phyloP scores from a whole-genome alignment of 1,140 invertebrate species.

The Neotoxoptera formosana region DNA sequence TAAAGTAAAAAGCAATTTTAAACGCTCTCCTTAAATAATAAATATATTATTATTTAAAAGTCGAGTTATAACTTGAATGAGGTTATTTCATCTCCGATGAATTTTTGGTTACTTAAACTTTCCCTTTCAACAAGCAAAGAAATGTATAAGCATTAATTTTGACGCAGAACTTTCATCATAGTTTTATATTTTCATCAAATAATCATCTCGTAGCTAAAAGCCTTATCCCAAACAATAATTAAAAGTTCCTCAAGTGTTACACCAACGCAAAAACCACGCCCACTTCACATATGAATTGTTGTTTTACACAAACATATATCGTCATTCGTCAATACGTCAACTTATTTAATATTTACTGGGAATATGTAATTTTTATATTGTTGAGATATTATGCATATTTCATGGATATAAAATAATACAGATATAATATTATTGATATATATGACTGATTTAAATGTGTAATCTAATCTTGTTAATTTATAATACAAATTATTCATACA shows the following conservation, averaged over 20 bases:
- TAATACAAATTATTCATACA: no score
- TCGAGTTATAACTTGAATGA: neutral
- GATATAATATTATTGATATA: neutral
- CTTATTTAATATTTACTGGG: neutral
- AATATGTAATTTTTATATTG: neutral
- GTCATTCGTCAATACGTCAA: neutral
- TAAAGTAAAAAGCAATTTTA: slow-evolving; percentile 6
- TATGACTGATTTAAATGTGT: neutral
- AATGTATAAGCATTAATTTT: neutral
- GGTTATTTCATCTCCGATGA: neutral
- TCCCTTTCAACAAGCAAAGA: neutral
- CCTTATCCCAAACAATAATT: neutral
- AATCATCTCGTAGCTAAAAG: neutral
- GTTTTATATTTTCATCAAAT: neutral
- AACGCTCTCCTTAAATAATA: slow-evolving; percentile 3
- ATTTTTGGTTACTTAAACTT: slow-evolving; percentile 8
- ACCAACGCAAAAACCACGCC: neutral
- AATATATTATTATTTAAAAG: neutral
- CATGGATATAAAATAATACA: neutral
- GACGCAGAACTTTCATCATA: neutral
- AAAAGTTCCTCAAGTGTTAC: neutral
- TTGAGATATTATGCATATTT: neutral
- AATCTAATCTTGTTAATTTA: neutral
- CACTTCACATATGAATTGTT: neutral
- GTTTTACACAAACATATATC: no score